These are phyloP conservation scores for Spisula solida DNA, from an alignment of 2,888 invertebrate species.

Conservation along the genomic window DNA sequence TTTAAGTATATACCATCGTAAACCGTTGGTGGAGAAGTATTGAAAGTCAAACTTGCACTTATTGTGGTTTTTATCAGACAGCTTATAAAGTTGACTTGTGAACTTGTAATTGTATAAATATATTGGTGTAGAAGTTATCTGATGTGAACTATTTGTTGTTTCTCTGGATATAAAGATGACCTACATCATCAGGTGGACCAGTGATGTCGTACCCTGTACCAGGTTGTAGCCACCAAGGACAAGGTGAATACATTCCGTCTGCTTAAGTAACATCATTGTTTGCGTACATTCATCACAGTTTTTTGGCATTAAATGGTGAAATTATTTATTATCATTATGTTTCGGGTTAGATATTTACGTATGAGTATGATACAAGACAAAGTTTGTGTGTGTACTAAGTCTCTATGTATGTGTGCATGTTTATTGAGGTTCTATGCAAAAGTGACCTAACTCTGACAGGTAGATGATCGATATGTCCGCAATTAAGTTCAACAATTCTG, in stretches of 20 bases:
- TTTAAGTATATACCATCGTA: background rate
- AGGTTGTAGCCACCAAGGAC: constrained; percentile 41
- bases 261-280: background rate
- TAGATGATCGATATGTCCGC: too few species aligned
- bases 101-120: background rate
- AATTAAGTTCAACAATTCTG: too few species aligned
- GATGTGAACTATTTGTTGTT: background rate
- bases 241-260: constrained; percentile 33
- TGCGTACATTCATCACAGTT: background rate
- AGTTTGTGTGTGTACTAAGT: too few species aligned
- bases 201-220: constrained; percentile 50
- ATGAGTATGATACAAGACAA: too few species aligned
- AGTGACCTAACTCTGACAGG: too few species aligned
- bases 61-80: background rate
- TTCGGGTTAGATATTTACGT: too few species aligned
- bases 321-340: too few species aligned
- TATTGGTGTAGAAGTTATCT: background rate
- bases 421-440: too few species aligned
- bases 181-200: background rate
- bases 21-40: background rate
- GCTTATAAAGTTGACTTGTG: background rate
- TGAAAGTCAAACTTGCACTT: constrained; percentile 8
- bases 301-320: background rate
- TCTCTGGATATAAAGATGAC: background rate
- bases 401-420: too few species aligned